These are phyloP conservation scores for Mesocricetus auratus DNA, from an alignment of 2,113 vertebrate genomes.

Conservation along the genomic window DNA sequence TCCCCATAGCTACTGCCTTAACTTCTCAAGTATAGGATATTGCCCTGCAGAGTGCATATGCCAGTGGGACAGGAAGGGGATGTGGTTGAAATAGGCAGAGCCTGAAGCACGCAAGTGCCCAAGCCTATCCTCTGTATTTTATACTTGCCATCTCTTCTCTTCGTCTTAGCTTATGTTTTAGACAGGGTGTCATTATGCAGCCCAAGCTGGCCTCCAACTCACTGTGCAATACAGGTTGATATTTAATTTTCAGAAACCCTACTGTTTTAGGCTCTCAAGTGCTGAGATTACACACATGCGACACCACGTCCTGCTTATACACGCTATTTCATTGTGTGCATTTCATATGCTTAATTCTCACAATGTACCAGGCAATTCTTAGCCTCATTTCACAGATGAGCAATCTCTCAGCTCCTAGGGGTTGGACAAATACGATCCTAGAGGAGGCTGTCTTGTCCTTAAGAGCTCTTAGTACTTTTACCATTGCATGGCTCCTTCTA, in stretches of 20 bases:
- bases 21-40: not conserved
- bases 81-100: not conserved
- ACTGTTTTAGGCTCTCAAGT: not conserved
- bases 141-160: not conserved
- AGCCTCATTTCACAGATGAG: not conserved
- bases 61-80: not conserved
- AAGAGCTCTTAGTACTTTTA: not conserved
- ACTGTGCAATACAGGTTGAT: not conserved
- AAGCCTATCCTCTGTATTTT: not conserved
- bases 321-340: not conserved
- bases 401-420: not conserved
- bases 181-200: not conserved
- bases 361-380: not conserved
- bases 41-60: not conserved
- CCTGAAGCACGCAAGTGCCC: not conserved
- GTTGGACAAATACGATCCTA: not conserved
- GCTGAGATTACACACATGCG: not conserved
- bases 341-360: not conserved
- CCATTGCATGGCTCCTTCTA: not conserved
- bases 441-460: not conserved
- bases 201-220: not conserved
- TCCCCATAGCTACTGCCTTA: not conserved
- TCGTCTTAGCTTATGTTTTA: not conserved
- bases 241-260: not conserved
- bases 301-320: not conserved